phyloP scores from a whole-genome alignment of 2,888 invertebrate genomes.

The Diplolepis rosae region DNA sequence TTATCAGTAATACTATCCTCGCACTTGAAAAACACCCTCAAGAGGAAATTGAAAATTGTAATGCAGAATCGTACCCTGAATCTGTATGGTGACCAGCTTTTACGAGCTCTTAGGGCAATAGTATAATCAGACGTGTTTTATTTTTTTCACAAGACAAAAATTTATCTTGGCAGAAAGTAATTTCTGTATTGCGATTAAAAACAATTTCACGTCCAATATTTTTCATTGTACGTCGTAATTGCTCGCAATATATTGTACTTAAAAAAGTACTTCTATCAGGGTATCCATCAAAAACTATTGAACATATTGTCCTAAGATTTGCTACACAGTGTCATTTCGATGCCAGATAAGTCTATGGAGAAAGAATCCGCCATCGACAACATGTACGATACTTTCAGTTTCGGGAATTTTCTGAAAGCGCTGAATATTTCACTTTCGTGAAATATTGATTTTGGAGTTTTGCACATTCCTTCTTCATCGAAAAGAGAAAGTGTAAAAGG shows the following conservation, averaged over 20 bases:
- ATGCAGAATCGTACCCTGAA: too few species aligned
- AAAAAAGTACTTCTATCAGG: not conserved
- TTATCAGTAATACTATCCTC: too few species aligned
- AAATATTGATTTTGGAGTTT: conserved; percentile 36
- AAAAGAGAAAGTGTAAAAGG: conserved; percentile 43
- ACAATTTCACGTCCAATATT: conserved; percentile 12
- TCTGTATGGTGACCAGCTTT: too few species aligned
- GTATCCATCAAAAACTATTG: conserved; percentile 20
- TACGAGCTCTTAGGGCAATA: conserved; percentile 44
- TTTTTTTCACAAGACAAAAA: conserved; percentile 47
- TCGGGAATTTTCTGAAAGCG: conserved; percentile 46
- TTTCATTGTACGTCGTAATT: not conserved
- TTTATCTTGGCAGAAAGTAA: conserved; percentile 55
- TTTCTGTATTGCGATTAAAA: conserved; percentile 55
- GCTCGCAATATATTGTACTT: not conserved
- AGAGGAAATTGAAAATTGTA: too few species aligned
- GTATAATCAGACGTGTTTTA: conserved; percentile 55
- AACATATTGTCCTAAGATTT: not conserved
- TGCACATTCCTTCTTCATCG: conserved; percentile 53
- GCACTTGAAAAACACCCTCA: too few species aligned
- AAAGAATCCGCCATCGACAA: conserved; percentile 59
- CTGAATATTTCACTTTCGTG: conserved; percentile 38
- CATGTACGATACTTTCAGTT: conserved; percentile 52
- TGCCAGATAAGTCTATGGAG: conserved; percentile 54
- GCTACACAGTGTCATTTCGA: not conserved